Percentiles rank a stretch among this genome's conserved stretches.
Evolutionary conservation across 2,888 invertebrate genomes (phyloP).

Genomic region (Geophilus truncorum): DNA sequence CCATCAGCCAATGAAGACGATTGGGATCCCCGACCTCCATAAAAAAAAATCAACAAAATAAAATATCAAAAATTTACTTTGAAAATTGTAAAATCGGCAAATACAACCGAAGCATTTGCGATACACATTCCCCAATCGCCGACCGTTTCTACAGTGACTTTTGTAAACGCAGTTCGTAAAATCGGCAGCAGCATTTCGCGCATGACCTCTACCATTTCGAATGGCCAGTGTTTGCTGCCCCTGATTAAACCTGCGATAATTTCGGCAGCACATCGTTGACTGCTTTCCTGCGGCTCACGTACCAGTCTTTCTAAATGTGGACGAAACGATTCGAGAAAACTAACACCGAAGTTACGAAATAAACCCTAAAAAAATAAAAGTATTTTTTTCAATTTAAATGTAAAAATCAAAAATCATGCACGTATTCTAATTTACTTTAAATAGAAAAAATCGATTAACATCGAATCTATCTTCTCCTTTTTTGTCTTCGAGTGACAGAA

Average conservation of each 20-base stretch:
- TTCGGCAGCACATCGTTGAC: slow-evolving; percentile 78
- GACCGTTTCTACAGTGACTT: slow-evolving; percentile 66
- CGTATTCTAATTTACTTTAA: slow-evolving; percentile 67
- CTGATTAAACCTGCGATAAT: slow-evolving; percentile 68
- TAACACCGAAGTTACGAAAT: slow-evolving; percentile 71
- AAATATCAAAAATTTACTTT: too few relatives aligned
- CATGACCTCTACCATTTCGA: slow-evolving; percentile 54
- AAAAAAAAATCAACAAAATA: too few relatives aligned
- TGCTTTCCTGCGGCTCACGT: slow-evolving; percentile 67
- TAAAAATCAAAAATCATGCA: too few relatives aligned
- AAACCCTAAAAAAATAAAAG: slow-evolving; percentile 58
- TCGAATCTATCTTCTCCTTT: slow-evolving; percentile 79
- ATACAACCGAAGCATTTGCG: slow-evolving; percentile 61
- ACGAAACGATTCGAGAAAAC: too few relatives aligned
- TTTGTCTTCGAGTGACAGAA: slow-evolving; percentile 75
- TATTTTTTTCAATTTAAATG: too few relatives aligned
- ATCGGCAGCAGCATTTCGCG: slow-evolving; percentile 62
- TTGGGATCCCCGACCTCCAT: slow-evolving; percentile 67
- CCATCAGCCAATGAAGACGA: slow-evolving; percentile 58
- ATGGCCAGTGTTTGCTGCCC: slow-evolving; percentile 79
- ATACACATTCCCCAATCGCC: slow-evolving; percentile 69
- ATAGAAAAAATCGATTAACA: slow-evolving; percentile 61
- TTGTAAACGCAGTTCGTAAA: slow-evolving; percentile 58
- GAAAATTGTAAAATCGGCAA: too few relatives aligned
- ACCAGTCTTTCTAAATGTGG: too few relatives aligned